These are phyloP conservation scores for Eurytoma adleriae DNA, from an alignment of 2,888 invertebrate genomes.

Conservation along the genomic window DNA sequence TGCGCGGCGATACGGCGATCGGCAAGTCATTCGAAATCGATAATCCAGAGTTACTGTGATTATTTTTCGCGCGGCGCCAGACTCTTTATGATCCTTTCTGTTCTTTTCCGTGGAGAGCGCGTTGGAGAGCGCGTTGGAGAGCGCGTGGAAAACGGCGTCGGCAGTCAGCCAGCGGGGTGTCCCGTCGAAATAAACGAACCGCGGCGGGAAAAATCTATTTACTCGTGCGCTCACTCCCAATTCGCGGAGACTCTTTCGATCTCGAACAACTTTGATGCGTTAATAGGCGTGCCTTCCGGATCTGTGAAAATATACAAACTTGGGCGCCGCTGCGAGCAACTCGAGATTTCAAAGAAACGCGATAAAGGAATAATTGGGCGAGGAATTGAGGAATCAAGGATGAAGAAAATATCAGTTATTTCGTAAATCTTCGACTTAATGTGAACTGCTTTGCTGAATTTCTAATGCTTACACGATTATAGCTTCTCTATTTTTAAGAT, in stretches of 20 bases:
- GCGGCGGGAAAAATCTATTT: conserved; percentile 15
- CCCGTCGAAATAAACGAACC: conserved; percentile 18
- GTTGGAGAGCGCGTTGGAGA: no score
- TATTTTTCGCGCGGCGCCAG: conserved; percentile 19
- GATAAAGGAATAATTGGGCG: conserved; percentile 39
- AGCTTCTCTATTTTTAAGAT: no score
- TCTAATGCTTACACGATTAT: no score
- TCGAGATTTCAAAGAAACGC: not conserved
- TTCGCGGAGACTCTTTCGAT: conserved; percentile 15
- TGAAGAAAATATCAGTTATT: no score
- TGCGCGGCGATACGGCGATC: no score
- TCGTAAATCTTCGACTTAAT: no score
- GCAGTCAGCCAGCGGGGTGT: not conserved
- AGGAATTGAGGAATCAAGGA: not conserved
- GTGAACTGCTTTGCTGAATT: no score
- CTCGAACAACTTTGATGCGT: conserved; percentile 25
- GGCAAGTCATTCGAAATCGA: not conserved
- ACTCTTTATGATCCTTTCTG: no score
- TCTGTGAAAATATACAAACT: conserved; percentile 25
- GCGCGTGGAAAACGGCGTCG: not conserved
- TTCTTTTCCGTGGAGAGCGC: not conserved
- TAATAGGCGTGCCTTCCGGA: not conserved
- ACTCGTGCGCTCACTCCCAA: not conserved
- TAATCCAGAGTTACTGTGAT: not conserved
- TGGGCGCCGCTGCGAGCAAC: not conserved